Percentiles rank a stretch among this genome's conserved stretches.
Evolutionary conservation across 2,797 vertebrate species (phyloP).

Genomic region (Sebastes minor): DNA sequence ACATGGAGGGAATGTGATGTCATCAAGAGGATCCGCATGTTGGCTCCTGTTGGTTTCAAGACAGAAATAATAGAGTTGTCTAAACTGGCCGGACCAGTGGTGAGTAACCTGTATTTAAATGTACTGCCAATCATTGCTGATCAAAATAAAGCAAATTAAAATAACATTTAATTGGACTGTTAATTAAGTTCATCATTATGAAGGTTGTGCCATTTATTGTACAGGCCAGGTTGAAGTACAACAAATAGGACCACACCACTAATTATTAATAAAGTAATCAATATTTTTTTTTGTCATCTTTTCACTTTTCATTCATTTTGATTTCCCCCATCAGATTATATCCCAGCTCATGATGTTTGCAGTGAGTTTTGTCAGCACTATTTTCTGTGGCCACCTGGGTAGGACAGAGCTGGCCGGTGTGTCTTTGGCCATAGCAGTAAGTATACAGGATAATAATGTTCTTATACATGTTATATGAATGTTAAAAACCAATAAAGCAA

Average conservation of each 20-base stretch:
- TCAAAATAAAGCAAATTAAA: neutral
- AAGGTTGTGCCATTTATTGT: neutral
- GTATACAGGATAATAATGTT: conserved; percentile 52
- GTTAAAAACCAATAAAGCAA: neutral
- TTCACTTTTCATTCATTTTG: neutral
- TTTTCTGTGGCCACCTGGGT: conserved; percentile 92
- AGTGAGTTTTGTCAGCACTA: conserved; percentile 84
- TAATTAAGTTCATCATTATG: neutral
- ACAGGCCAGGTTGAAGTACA: neutral
- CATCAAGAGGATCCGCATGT: neutral
- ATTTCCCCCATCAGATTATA: conserved; percentile 79
- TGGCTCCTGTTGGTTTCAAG: conserved; percentile 62
- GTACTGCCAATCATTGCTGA: neutral
- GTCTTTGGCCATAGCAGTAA: conserved; percentile 84
- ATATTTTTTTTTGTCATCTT: neutral
- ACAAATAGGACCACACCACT: neutral
- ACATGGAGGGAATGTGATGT: neutral
- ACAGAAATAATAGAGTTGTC: conserved; percentile 61
- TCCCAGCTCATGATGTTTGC: conserved; percentile 83
- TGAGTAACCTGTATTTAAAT: conserved; percentile 46
- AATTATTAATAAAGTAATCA: neutral
- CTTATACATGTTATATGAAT: neutral
- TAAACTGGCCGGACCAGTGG: conserved; percentile 73
- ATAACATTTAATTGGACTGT: neutral
- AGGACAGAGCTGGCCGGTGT: conserved; percentile 85